Evolutionary conservation across 2,113 vertebrate species (phyloP).

Genomic region (Tachysurus fulvidraco): DNA sequence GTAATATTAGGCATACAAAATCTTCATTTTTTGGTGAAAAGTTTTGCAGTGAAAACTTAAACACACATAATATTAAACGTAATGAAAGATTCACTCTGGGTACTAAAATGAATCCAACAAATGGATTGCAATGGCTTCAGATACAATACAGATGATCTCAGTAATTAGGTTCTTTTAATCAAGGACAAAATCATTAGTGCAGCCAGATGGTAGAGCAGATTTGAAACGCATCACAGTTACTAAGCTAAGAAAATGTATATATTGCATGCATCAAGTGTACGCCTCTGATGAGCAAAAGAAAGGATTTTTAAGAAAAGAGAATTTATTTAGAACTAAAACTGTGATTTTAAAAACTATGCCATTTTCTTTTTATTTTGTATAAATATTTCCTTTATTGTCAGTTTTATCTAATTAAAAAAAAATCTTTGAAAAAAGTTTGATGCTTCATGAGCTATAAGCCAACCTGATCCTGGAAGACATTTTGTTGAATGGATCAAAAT

Average conservation of each 20-base stretch:
- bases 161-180: constrained; percentile 12
- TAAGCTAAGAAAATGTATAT: background rate
- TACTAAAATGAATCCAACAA: background rate
- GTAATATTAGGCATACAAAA: background rate
- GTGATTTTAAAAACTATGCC: background rate
- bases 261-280: background rate
- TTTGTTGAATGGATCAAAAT: background rate
- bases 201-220: background rate
- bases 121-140: background rate
- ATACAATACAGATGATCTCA: background rate
- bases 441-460: background rate
- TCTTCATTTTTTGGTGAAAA: background rate
- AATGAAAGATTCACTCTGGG: background rate
- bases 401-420: background rate
- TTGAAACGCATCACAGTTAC: background rate
- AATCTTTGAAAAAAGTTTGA: background rate
- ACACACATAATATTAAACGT: too few relatives aligned
- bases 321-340: background rate
- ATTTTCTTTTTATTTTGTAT: background rate
- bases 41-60: too few relatives aligned
- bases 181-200: background rate
- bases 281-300: background rate
- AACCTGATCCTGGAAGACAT: background rate
- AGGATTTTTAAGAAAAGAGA: background rate
- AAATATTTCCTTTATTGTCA: background rate